Evolutionary conservation across 2,797 vertebrate genomes (phyloP).

Genomic region (Rhynchotus rufescens): DNA sequence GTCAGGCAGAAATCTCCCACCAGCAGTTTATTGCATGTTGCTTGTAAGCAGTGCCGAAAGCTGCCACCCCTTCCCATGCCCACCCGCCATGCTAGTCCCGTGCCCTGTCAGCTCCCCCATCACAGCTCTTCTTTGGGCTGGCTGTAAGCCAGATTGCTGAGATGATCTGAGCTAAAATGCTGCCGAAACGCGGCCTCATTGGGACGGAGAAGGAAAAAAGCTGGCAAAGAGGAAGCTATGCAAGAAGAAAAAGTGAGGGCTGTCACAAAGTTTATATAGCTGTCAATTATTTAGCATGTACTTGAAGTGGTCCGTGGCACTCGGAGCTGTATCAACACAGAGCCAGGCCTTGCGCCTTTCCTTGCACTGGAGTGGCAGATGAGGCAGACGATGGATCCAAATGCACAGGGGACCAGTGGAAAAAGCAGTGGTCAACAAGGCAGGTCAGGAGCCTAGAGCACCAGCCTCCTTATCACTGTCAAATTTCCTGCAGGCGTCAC

Average conservation of each 20-base stretch:
- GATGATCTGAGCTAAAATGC: background rate
- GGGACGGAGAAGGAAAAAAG: background rate
- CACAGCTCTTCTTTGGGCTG: background rate
- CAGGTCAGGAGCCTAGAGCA: background rate
- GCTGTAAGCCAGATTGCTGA: background rate
- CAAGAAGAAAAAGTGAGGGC: background rate
- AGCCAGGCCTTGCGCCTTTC: background rate
- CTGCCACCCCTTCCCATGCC: background rate
- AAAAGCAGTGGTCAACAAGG: background rate
- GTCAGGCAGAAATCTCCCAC: background rate
- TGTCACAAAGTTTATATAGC: background rate
- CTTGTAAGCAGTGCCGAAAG: background rate
- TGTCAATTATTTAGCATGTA: background rate
- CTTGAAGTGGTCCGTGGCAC: background rate
- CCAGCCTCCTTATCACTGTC: background rate
- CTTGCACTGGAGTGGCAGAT: background rate
- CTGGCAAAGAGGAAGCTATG: background rate
- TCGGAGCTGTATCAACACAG: background rate
- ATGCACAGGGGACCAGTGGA: background rate
- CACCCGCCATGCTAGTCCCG: fast-evolving
- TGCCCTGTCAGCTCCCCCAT: background rate
- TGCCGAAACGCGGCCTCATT: background rate
- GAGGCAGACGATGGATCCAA: background rate
- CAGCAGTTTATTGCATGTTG: background rate
- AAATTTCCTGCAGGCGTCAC: constrained; percentile 15